Base-by-base conservation (phyloP, 2,113 vertebrate genomes). In the Platycercus adscitus region DNA sequence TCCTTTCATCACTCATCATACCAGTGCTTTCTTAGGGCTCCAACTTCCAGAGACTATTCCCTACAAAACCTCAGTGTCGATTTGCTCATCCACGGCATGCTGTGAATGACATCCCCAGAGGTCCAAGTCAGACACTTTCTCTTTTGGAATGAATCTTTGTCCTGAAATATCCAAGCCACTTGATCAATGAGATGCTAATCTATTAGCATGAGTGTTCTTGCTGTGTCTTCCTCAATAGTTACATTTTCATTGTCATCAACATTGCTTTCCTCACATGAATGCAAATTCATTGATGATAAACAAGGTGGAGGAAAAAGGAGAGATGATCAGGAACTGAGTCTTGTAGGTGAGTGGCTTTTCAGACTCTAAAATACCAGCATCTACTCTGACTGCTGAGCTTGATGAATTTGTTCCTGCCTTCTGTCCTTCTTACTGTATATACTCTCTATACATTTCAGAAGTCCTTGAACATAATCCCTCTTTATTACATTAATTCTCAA, bases 361-460 rank as follows among this genome's bases (percentile, higher is more conserved):
- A 88, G 71, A 6, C 24, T 60, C 70, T 90, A 53, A 31, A 75
- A 78, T 24, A 21, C 8, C 43, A 58, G 10, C 11, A 2, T 26
- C 41, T 83, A 3, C 23, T 80, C 50, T 0, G 0, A 1, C 43
- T 64, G 35, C 29, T 79, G 65, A 49, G 47, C 60, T 78, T 65
- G 60, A 15, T 41, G 8, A 18, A 43, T 70, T 26, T 72, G 28
- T 39, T 64, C 7, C 35, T 53, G n/a, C 9, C 49, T 39, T 69
- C 49, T 69, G 39, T 39, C 26, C 35, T 58, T 3, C 2, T 39
- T 12, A 17, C 29, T 33, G 6, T 11, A 9, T 23, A 5, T 13
- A 3, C 13, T 56, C 6, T 55, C 3, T 12, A 4, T 17, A 2
- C 2, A 1, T 71, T 50, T 50, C 10, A 0, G 24, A 55, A 47